These are phyloP conservation scores for Melanophora roralis DNA, from an alignment of 2,888 invertebrate species.

Conservation along the genomic window DNA sequence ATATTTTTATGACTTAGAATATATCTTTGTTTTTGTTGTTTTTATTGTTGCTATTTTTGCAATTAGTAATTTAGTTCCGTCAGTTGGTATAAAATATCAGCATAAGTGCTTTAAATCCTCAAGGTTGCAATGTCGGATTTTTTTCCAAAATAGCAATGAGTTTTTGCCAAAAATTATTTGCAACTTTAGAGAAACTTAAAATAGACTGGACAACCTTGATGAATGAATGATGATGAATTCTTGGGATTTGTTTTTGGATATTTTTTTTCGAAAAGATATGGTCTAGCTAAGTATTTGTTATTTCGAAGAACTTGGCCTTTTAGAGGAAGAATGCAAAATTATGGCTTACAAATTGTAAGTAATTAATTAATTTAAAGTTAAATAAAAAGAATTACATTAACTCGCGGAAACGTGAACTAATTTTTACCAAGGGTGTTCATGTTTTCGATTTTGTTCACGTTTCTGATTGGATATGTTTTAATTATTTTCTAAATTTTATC, in stretches of 20 bases:
- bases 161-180: slow-evolving; percentile 10
- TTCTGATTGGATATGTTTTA: too few relatives aligned
- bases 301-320: too few relatives aligned
- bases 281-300: too few relatives aligned
- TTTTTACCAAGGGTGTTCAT: too few relatives aligned
- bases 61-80: slow-evolving; percentile 27
- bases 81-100: slow-evolving; percentile 10
- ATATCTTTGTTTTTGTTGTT: slow-evolving; percentile 17
- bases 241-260: not conserved
- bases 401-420: too few relatives aligned
- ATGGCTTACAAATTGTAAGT: too few relatives aligned
- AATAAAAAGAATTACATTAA: too few relatives aligned
- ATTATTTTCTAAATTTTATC: too few relatives aligned
- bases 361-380: too few relatives aligned
- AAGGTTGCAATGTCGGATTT: slow-evolving; percentile 25
- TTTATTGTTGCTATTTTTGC: not conserved
- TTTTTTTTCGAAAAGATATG: not conserved
- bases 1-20: slow-evolving; percentile 28
- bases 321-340: too few relatives aligned
- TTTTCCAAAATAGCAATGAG: not conserved
- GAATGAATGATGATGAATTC: not conserved
- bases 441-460: too few relatives aligned
- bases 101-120: slow-evolving; percentile 14
- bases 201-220: slow-evolving; percentile 4
- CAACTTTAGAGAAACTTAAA: not conserved